phyloP scores from a whole-genome alignment of 2,113 vertebrate genomes.

The Myanophis thanlyinensis region DNA sequence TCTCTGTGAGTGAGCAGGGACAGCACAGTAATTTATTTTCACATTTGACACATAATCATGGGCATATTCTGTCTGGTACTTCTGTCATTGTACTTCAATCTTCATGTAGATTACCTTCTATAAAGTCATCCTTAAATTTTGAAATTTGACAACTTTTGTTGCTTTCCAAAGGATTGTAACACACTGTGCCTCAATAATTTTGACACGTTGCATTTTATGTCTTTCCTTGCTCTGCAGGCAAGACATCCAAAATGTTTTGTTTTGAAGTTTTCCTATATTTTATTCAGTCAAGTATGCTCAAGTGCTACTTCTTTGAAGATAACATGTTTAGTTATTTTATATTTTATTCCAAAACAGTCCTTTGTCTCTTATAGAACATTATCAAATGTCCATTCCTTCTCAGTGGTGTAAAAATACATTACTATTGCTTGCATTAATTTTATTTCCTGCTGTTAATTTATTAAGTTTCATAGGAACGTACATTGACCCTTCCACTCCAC shows the following conservation, averaged over 20 bases:
- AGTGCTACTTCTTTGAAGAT: background rate
- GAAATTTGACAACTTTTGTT: background rate
- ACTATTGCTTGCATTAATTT: background rate
- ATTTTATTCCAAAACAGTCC: background rate
- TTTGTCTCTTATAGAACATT: background rate
- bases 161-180: background rate
- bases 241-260: background rate
- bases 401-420: background rate
- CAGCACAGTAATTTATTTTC: background rate
- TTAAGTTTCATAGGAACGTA: background rate
- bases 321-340: background rate
- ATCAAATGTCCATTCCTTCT: background rate
- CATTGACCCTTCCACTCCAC: background rate
- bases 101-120: background rate
- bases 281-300: background rate
- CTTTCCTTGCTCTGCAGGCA: background rate
- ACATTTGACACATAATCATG: background rate
- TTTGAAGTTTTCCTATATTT: background rate
- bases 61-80: background rate
- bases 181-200: background rate
- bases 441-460: constrained; percentile 4
- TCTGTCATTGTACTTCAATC: background rate
- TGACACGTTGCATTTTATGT: background rate
- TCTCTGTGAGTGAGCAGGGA: background rate
- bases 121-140: background rate